Base-by-base conservation (phyloP, 2,888 invertebrate genomes). In the Hirtodrosophila cameraria region DNA sequence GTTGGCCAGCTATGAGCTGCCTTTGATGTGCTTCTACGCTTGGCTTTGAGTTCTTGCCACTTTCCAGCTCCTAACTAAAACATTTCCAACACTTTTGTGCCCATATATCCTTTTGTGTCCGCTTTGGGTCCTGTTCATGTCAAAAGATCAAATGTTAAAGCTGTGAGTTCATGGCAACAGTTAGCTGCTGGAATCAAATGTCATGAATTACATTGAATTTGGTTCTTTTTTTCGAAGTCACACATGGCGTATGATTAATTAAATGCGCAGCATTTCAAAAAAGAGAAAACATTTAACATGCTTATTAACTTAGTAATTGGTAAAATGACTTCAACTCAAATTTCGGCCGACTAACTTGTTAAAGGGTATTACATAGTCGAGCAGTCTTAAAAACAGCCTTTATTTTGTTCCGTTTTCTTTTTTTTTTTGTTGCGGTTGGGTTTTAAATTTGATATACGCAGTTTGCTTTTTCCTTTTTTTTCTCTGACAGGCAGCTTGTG, bases 231-330 rank as follows among this genome's bases (percentile, higher is more conserved):
- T 33, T 27, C 23, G 25, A 16, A 23, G 49, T 43, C 43, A 54
- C 57, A 64, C 54, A 52, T 38, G 63, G 43, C 52, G 57, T 66
- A 60, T 80, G 84, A 83, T 76, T 80, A 70, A 84, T 70, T 52
- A 66, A 70, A 64, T 30, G 9, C 28, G 7, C 6, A 15, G 31
- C 12, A 13, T 18, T 13, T 3, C 6, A 15, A 7, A 27, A n/a
- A 38, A 2, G 20, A 15, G 20, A 59, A 63, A 50, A 59, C 52
- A 42, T 49, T 53, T 59, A 49, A 27, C 30, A 36, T n/a, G 11
- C 38, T 46, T 64, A 77, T 70, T 66, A 61, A 66, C 70, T 70
- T 59, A n/a, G n/a, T 49, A 30, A 36, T 18, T 30, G 36, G 28
- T 16, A 9, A 36, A n/a, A 39, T 13, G 18, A 9, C 13, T n/a